These are phyloP conservation scores for Morus bassanus DNA, from an alignment of 2,797 vertebrate species.

Conservation along the genomic window DNA sequence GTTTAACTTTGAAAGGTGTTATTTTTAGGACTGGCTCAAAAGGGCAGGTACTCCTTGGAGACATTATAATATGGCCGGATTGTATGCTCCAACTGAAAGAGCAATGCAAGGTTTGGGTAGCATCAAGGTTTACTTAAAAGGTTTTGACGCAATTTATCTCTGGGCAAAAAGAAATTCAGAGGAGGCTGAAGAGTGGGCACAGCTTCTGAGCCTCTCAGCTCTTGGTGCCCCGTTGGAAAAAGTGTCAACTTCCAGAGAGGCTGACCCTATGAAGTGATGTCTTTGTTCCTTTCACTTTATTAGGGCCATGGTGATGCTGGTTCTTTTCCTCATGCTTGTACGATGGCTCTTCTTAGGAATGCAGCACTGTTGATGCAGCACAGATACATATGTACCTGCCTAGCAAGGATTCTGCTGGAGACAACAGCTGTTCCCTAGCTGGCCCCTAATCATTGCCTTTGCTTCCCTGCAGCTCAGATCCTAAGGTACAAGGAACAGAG, in stretches of 20 bases:
- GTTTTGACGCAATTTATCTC: not conserved
- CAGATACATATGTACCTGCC: fast-evolving
- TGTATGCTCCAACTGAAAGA: not conserved
- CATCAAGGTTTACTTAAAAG: not conserved
- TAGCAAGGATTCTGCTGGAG: not conserved
- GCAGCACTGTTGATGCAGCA: not conserved
- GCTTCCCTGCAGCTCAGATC: not conserved
- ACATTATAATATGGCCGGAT: not conserved
- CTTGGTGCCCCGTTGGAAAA: fast-evolving
- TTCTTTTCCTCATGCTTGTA: fast-evolving
- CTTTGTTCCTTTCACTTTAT: not conserved
- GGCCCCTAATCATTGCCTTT: fast-evolving
- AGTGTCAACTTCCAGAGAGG: not conserved
- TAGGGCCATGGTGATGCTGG: fast-evolving
- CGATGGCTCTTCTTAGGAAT: not conserved
- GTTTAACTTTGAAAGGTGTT: conserved; percentile 31
- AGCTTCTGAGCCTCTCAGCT: not conserved
- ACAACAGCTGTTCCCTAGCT: not conserved
- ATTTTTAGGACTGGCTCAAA: conserved; percentile 35
- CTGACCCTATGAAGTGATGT: not conserved
- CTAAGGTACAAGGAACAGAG: not conserved
- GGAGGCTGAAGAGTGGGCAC: not conserved
- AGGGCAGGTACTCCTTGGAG: conserved; percentile 37
- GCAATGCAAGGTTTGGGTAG: not conserved
- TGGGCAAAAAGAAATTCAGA: not conserved